A percentile compares a stretch with the other conserved stretches of the same genome.
phyloP scores from a whole-genome alignment of 1,140 invertebrate species.

The Drosophila kohkoa region DNA sequence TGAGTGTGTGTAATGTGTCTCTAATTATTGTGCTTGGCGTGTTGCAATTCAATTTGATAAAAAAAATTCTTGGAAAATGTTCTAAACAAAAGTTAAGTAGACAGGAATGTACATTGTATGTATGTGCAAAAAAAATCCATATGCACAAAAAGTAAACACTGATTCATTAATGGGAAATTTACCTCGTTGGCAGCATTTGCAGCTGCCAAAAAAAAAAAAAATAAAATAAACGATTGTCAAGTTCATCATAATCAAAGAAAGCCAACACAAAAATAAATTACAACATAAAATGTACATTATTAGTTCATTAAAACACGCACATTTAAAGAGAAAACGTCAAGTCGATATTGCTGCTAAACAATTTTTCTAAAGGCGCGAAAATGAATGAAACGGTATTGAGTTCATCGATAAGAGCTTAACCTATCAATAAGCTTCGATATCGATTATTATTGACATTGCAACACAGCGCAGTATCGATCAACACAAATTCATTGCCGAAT shows the following conservation, averaged over 20 bases:
- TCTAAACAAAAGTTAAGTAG: slow-evolving; percentile 21
- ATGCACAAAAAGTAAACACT: slow-evolving; percentile 3
- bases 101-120: too few species aligned
- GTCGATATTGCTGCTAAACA: too few species aligned
- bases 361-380: too few species aligned
- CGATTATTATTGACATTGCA: background rate
- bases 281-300: background rate
- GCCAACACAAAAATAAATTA: slow-evolving; percentile 6
- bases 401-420: slow-evolving; percentile 1
- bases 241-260: slow-evolving; percentile 29
- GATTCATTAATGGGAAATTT: slow-evolving; percentile 18
- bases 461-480: slow-evolving; percentile 5
- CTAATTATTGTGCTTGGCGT: slow-evolving; percentile 32
- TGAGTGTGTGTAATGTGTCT: slow-evolving; percentile 12
- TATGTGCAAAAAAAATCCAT: background rate
- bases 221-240: slow-evolving; percentile 21
- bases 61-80: slow-evolving; percentile 58
- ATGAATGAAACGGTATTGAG: background rate
- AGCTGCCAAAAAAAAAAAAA: slow-evolving; percentile 6
- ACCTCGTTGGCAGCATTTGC: background rate
- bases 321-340: too few species aligned
- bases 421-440: background rate
- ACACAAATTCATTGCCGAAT: too few species aligned
- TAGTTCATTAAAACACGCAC: too few species aligned
- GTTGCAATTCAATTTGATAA: slow-evolving; percentile 22